A percentile compares a stretch with the other conserved stretches of the same genome.
Conservation (phyloP, 2,797 vertebrate species). For the Liasis olivaceus region DNA sequence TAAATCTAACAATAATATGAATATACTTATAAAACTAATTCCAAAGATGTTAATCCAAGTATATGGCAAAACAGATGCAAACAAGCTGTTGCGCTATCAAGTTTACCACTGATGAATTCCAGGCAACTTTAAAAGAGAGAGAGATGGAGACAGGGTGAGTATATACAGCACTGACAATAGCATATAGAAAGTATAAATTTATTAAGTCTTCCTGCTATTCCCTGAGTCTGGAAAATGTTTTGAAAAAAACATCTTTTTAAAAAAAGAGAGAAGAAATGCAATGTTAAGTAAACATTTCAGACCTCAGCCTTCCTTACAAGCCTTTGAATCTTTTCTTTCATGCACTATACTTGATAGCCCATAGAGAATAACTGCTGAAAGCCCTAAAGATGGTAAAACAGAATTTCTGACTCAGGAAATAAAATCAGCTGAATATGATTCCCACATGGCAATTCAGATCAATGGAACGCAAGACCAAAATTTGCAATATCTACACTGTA, state of each 20-base stretch:
- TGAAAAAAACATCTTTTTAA: constrained; percentile 47
- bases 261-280: constrained; percentile 49
- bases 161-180: constrained; percentile 55
- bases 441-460: constrained; percentile 79
- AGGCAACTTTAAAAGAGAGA: constrained; percentile 48
- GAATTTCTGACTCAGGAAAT: constrained; percentile 84
- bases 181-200: constrained; percentile 63
- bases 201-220: constrained; percentile 69
- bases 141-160: neutral
- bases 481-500: constrained; percentile 77
- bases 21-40: constrained; percentile 46
- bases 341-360: constrained; percentile 76
- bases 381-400: constrained; percentile 79
- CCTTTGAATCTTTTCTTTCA: constrained; percentile 82
- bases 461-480: constrained; percentile 79
- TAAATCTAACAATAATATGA: constrained; percentile 44
- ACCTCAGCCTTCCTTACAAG: constrained; percentile 73
- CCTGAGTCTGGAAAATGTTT: constrained; percentile 73
- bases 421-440: constrained; percentile 81
- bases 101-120: constrained; percentile 52
- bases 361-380: constrained; percentile 76
- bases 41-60: constrained; percentile 48
- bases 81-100: constrained; percentile 36
- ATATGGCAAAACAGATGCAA: constrained; percentile 34
- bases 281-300: constrained; percentile 79